Evolutionary conservation across 2,113 vertebrate species (phyloP).

Genomic region (Murina feae): DNA sequence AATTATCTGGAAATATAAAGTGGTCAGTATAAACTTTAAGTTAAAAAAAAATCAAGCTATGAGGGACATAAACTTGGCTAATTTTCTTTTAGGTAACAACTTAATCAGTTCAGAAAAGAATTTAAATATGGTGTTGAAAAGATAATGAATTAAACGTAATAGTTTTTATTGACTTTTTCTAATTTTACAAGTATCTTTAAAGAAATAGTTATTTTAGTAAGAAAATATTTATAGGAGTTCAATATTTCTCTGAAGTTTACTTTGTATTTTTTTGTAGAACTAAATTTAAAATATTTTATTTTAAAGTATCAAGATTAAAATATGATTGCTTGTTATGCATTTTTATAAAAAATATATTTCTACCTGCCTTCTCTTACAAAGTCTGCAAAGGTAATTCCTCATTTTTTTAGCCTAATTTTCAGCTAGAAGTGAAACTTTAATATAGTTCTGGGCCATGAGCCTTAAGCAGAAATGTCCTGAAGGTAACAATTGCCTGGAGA

Average conservation of each 20-base stretch:
- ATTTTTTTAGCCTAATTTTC: not conserved
- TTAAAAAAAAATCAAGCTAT: not conserved
- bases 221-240: conserved; percentile 19
- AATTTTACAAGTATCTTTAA: not conserved
- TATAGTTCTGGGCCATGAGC: not conserved
- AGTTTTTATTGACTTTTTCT: not conserved
- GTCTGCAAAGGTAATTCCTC: not conserved
- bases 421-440: not conserved
- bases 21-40: not conserved
- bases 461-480: not conserved
- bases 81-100: not conserved
- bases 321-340: not conserved
- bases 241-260: not conserved
- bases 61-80: not conserved
- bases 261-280: not conserved
- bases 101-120: not conserved
- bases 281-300: conserved; percentile 24
- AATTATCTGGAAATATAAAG: not conserved
- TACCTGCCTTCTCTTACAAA: not conserved
- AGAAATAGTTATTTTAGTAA: not conserved
- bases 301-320: conserved; percentile 1
- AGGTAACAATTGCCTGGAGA: not conserved
- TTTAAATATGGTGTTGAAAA: not conserved
- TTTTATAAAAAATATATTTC: not conserved
- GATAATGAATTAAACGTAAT: not conserved